phyloP scores from a whole-genome alignment of 1,140 invertebrate genomes.

The Aphaenogaster ashmeadi region DNA sequence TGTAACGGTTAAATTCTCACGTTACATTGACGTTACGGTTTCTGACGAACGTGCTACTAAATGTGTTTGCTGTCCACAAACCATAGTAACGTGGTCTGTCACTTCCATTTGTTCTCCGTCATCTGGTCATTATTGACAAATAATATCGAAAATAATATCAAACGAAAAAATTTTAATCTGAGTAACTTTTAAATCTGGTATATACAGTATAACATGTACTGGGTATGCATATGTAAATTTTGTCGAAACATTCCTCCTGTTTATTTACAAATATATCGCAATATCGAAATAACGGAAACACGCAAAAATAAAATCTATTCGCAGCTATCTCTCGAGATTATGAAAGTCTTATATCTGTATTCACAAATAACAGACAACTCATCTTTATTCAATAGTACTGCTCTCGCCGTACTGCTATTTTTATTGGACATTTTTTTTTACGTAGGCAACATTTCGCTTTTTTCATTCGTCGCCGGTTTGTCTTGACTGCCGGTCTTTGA shows the following conservation, averaged over 20 bases:
- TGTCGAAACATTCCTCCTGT: background rate
- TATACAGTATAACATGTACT: background rate
- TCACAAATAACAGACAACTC: background rate
- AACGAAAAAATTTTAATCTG: conserved; percentile 4
- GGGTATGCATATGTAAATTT: background rate
- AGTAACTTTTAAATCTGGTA: background rate
- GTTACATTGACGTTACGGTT: background rate
- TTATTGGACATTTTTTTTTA: conserved; percentile 12
- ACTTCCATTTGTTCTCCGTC: background rate
- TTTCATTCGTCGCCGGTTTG: background rate
- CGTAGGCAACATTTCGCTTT: background rate
- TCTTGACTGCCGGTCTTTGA: background rate
- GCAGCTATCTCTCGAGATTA: background rate
- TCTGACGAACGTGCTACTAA: background rate
- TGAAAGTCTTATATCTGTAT: conserved; percentile 26
- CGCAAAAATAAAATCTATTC: background rate
- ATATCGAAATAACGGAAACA: background rate
- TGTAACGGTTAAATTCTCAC: background rate
- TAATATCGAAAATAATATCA: conserved; percentile 6
- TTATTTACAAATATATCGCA: conserved; percentile 14
- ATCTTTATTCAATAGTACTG: conserved; percentile 31
- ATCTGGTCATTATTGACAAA: background rate
- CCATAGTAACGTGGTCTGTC: background rate
- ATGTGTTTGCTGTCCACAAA: conserved; percentile 7
- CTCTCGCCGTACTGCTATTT: background rate